These are phyloP conservation scores for Xenus cinereus DNA, from an alignment of 2,113 vertebrate genomes.

Conservation along the genomic window DNA sequence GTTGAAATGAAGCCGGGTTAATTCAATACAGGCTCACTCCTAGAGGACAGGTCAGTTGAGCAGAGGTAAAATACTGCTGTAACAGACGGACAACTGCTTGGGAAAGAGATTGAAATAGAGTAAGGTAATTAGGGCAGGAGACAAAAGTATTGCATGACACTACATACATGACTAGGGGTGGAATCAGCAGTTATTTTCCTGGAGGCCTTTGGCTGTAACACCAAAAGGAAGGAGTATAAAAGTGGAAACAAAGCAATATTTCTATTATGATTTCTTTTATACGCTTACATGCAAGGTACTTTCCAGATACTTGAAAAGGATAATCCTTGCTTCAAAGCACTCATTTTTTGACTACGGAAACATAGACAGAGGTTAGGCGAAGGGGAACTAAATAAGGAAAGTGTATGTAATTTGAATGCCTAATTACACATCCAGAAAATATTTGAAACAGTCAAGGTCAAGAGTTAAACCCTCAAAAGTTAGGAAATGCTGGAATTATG, in stretches of 20 bases:
- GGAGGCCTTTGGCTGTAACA: constrained; percentile 24
- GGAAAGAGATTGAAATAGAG: constrained; percentile 4
- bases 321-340: constrained; percentile 9
- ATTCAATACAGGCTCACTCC: not conserved
- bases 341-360: not conserved
- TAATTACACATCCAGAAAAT: not conserved
- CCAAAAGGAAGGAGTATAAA: not conserved
- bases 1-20: not conserved
- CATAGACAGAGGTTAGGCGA: not conserved
- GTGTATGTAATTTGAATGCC: not conserved
- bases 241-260: not conserved
- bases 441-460: not conserved
- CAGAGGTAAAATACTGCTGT: not conserved
- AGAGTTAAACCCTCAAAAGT: not conserved
- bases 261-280: not conserved
- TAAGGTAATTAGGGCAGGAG: constrained; percentile 27
- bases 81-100: not conserved
- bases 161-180: not conserved
- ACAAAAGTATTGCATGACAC: not conserved
- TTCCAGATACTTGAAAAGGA: constrained; percentile 29
- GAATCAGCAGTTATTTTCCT: not conserved
- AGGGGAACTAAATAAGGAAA: not conserved
- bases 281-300: not conserved
- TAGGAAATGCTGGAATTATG: not conserved
- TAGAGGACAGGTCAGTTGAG: not conserved